Evolutionary conservation across 2,888 invertebrate genomes (phyloP).

Genomic region (Bombyx huttoni): DNA sequence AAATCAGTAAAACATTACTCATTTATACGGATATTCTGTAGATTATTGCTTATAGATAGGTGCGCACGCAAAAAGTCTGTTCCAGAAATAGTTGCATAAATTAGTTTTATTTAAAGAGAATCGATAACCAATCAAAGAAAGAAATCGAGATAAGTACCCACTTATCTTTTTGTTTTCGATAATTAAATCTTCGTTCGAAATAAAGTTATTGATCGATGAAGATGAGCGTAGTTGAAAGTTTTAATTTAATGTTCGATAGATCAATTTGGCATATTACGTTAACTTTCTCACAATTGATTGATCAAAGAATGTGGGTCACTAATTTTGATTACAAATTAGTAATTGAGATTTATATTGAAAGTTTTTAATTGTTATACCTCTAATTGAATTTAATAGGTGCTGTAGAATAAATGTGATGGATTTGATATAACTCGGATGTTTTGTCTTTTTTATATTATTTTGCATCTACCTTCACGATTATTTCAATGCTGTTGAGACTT

Average conservation of each 20-base stretch:
- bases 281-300: not conserved
- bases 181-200: not conserved
- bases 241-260: not conserved
- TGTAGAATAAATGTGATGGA: not conserved
- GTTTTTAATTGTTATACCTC: not conserved
- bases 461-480: no score
- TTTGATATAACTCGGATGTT: not conserved
- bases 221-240: not conserved
- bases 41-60: no score
- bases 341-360: not conserved
- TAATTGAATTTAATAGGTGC: not conserved
- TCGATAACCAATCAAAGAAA: not conserved
- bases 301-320: not conserved
- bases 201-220: not conserved
- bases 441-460: no score
- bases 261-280: not conserved
- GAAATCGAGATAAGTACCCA: not conserved
- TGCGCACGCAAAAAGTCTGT: no score
- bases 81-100: no score
- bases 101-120: not conserved
- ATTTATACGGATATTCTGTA: no score
- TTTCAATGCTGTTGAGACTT: no score
- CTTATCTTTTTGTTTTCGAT: not conserved
- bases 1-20: no score
- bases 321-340: not conserved